A percentile compares a stretch with the other conserved stretches of the same genome.
Evolutionary conservation across 2,888 invertebrate species (phyloP).

Genomic region (Caenorhabditis sinica): DNA sequence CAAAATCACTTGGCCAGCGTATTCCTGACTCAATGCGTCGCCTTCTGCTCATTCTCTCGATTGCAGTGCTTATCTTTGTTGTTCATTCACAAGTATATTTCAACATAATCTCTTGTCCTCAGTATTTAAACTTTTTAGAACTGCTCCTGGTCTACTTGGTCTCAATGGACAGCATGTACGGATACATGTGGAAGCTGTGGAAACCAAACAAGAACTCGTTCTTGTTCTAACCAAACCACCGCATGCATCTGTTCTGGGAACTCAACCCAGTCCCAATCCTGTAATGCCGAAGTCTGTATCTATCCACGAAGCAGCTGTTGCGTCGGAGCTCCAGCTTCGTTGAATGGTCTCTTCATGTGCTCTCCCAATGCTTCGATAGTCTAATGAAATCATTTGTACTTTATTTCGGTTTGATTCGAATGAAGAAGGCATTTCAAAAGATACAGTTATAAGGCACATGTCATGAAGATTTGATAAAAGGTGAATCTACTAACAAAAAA

Average conservation of each 20-base stretch:
- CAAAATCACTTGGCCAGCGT: background rate
- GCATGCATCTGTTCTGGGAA: conserved; percentile 48
- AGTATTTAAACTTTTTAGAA: conserved; percentile 19
- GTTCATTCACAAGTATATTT: conserved; percentile 34
- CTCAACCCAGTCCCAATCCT: conserved; percentile 12
- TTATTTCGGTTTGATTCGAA: conserved; percentile 2
- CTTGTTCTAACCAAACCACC: conserved; percentile 7
- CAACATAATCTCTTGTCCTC: no score
- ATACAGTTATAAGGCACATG: conserved; percentile 44
- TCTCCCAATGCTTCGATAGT: background rate
- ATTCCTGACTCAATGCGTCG: background rate
- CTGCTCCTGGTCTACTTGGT: conserved; percentile 49
- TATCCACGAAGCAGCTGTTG: conserved; percentile 47
- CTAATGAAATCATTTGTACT: conserved; percentile 34
- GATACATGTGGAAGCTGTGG: conserved; percentile 54
- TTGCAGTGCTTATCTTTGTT: background rate
- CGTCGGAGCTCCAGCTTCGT: conserved; percentile 35
- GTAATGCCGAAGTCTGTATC: conserved; percentile 43
- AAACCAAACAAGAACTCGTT: conserved; percentile 30
- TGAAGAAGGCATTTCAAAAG: background rate
- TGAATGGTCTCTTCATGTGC: conserved; percentile 43
- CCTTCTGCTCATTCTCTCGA: background rate
- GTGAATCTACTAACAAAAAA: background rate
- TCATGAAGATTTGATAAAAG: conserved; percentile 13
- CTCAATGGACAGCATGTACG: conserved; percentile 32